Percentiles rank a stretch among this genome's conserved stretches.
Conservation (phyloP, 1,140 invertebrate species). For the Melanaphis sacchari region DNA sequence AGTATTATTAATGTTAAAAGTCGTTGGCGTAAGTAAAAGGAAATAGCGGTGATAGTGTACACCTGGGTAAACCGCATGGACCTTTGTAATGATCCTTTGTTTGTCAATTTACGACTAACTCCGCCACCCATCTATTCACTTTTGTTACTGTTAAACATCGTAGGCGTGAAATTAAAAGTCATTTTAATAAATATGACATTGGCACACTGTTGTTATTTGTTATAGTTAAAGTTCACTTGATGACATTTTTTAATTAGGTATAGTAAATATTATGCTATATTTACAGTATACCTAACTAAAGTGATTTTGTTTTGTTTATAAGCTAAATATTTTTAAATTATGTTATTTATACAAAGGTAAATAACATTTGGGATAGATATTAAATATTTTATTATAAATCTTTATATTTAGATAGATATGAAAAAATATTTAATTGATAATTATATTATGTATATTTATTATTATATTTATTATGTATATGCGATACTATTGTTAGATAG, state of each 20-base stretch:
- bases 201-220: neutral
- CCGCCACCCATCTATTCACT: neutral
- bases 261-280: neutral
- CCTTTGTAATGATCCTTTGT: constrained; percentile 54
- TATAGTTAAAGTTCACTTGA: neutral
- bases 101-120: neutral
- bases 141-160: constrained; percentile 4
- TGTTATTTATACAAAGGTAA: neutral
- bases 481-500: too few species aligned
- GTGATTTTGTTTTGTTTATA: neutral
- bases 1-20: constrained; percentile 1
- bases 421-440: neutral
- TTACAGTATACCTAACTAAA: neutral
- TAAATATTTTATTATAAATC: neutral
- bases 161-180: constrained; percentile 13
- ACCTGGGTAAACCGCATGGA: constrained; percentile 34
- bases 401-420: neutral
- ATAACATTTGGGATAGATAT: neutral
- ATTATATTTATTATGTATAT: neutral
- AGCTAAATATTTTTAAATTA: neutral
- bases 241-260: neutral
- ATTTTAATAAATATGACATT: constrained; percentile 26
- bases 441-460: neutral
- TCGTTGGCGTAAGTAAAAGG: neutral
- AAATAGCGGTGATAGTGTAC: neutral